Evolutionary conservation across 2,113 vertebrate species (phyloP).

Genomic region (Ibidorhyncha struthersii): DNA sequence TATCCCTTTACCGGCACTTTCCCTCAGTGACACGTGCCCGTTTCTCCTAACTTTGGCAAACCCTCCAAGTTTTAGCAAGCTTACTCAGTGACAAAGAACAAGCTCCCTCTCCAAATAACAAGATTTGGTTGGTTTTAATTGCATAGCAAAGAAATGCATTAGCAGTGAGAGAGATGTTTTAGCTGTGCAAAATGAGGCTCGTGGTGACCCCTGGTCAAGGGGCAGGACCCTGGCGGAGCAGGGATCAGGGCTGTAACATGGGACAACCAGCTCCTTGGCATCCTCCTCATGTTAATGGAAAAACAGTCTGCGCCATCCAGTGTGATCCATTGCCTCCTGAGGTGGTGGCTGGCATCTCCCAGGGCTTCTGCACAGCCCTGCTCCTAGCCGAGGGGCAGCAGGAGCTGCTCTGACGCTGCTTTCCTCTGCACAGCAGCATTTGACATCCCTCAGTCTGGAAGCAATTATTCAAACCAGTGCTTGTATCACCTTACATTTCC

Average conservation of each 20-base stretch:
- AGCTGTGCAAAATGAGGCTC: background rate
- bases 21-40: background rate
- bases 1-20: background rate
- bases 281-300: background rate
- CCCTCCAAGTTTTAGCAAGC: background rate
- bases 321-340: background rate
- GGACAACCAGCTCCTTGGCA: background rate
- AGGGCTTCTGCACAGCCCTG: background rate
- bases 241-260: background rate
- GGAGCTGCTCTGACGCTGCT: accelerated
- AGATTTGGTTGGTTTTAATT: background rate
- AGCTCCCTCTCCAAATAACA: background rate
- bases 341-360: background rate
- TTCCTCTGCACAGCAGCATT: background rate
- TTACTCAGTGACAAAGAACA: background rate
- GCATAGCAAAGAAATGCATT: background rate
- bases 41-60: background rate
- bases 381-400: background rate
- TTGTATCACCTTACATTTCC: constrained; percentile 43
- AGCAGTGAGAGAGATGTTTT: background rate
- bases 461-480: background rate
- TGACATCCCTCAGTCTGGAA: constrained; percentile 8
- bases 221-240: background rate
- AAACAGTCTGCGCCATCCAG: background rate
- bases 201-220: background rate